Conservation (phyloP, 2,888 invertebrate species). For the Lutraria lutraria region DNA sequence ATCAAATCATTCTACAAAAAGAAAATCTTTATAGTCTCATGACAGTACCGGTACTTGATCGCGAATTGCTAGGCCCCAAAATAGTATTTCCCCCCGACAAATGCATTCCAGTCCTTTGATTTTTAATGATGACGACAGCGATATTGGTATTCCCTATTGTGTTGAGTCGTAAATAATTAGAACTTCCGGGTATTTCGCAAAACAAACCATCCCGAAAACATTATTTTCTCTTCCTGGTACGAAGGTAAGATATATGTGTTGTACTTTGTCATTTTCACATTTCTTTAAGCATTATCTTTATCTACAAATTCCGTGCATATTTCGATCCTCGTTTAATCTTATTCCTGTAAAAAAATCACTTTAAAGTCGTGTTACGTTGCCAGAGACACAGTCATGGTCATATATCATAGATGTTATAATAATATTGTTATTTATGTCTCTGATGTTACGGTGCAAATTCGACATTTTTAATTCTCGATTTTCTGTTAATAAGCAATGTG, state of each 20-base stretch:
- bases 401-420: not conserved
- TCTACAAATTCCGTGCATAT: not conserved
- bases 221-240: not conserved
- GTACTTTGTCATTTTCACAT: not conserved
- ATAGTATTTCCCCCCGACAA: too few relatives aligned
- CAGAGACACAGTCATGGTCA: too few relatives aligned
- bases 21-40: too few relatives aligned
- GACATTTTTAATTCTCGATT: too few relatives aligned
- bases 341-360: not conserved
- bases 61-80: too few relatives aligned
- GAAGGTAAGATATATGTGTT: not conserved
- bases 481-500: too few relatives aligned
- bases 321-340: not conserved
- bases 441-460: not conserved
- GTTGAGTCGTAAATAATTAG: not conserved
- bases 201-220: not conserved
- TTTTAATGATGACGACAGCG: not conserved
- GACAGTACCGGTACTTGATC: too few relatives aligned
- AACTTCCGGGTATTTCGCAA: slow-evolving; percentile 18
- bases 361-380: not conserved
- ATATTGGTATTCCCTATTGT: not conserved
- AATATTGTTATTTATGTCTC: not conserved
- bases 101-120: not conserved
- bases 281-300: not conserved
- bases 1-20: too few relatives aligned